Evolutionary conservation across 2,888 invertebrate species (phyloP).

Genomic region (Tenthredo mesomela): DNA sequence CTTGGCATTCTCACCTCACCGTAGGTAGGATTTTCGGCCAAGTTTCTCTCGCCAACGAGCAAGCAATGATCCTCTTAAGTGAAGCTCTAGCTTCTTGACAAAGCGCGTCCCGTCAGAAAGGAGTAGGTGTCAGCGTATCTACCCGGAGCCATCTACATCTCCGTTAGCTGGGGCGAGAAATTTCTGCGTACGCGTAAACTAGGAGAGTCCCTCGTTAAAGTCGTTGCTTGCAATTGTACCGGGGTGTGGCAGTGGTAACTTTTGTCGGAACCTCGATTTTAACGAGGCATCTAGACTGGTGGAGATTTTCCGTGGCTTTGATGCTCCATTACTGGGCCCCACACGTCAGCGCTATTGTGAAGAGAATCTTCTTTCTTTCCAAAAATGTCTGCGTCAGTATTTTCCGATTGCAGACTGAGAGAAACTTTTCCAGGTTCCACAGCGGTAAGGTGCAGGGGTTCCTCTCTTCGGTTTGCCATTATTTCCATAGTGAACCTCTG

Average conservation of each 20-base stretch:
- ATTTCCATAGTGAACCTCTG: background rate
- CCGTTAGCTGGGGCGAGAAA: background rate
- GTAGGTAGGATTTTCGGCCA: constrained; percentile 20
- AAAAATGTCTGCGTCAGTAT: background rate
- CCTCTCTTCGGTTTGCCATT: background rate
- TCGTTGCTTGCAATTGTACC: constrained; percentile 15
- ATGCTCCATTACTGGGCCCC: background rate
- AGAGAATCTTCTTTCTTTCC: background rate
- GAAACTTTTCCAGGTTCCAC: background rate
- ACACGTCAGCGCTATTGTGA: constrained; percentile 4
- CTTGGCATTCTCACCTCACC: background rate
- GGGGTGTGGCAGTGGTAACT: background rate
- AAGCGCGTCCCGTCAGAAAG: constrained; percentile 10
- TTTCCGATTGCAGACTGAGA: background rate
- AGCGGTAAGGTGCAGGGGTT: background rate
- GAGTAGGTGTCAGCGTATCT: constrained; percentile 38
- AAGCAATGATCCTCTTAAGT: constrained; percentile 41
- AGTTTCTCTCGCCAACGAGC: constrained; percentile 41
- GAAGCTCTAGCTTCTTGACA: constrained; percentile 31
- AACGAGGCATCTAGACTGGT: constrained; percentile 23
- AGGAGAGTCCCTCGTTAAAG: constrained; percentile 44
- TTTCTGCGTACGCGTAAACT: constrained; percentile 32
- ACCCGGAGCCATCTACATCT: constrained; percentile 14
- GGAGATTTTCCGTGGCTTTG: background rate
- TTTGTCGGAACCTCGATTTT: constrained; percentile 40